Percentiles rank a stretch among this genome's conserved stretches.
Conservation (phyloP, 2,113 vertebrate genomes). For the Melanerpes aurifrons region DNA sequence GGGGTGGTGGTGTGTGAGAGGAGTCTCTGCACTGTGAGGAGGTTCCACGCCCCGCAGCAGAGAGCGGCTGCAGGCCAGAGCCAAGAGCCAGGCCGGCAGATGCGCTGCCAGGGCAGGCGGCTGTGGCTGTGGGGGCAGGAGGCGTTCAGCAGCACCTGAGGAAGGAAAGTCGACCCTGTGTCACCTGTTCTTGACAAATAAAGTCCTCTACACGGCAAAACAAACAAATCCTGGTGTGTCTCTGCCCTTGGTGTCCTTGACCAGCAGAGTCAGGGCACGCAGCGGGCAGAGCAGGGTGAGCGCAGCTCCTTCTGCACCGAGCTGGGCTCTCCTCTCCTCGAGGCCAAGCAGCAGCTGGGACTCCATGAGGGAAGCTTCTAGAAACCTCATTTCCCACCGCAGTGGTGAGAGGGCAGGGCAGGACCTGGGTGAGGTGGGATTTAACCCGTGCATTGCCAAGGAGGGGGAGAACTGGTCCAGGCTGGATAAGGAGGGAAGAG, state of each 20-base stretch:
- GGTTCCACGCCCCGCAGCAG: not conserved
- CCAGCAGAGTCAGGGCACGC: fast-evolving
- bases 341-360: fast-evolving
- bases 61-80: not conserved
- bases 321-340: not conserved
- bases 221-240: not conserved
- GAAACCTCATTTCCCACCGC: not conserved
- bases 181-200: not conserved
- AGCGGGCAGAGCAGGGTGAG: not conserved
- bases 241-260: not conserved
- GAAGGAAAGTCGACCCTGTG: not conserved
- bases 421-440: not conserved
- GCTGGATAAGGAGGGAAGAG: fast-evolving
- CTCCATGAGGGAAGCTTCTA: not conserved
- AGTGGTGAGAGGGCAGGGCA: not conserved
- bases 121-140: not conserved
- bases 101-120: not conserved
- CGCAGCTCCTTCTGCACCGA: fast-evolving
- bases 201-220: not conserved
- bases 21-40: not conserved
- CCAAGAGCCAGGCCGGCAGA: fast-evolving
- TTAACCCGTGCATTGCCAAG: fast-evolving
- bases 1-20: not conserved
- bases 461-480: not conserved
- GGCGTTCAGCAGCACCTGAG: not conserved